Conservation (phyloP, 2,113 vertebrate genomes). For the Grus americana region DNA sequence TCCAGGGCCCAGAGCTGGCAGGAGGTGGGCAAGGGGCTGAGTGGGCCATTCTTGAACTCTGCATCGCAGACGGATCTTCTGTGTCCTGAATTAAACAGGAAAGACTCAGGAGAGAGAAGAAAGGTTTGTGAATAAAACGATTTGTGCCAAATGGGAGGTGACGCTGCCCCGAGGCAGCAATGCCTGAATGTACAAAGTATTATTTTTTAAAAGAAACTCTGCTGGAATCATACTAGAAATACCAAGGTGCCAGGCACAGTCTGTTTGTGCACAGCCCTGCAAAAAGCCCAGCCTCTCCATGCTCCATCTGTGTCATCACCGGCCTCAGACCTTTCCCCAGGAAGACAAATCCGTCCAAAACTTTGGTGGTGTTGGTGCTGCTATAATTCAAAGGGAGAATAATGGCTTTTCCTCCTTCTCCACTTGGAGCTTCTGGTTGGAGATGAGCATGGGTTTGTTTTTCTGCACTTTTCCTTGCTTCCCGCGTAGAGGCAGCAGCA, state of each 20-base stretch:
- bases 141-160: slow-evolving; percentile 68
- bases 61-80: slow-evolving; percentile 13
- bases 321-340: slow-evolving; percentile 8
- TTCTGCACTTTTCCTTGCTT: slow-evolving; percentile 44
- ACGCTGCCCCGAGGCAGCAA: slow-evolving; percentile 17
- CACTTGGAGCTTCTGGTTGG: slow-evolving; percentile 11
- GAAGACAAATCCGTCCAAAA: slow-evolving; percentile 61
- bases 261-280: slow-evolving; percentile 35
- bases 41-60: slow-evolving; percentile 29
- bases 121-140: slow-evolving; percentile 34
- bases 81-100: slow-evolving; percentile 23
- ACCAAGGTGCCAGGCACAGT: slow-evolving; percentile 41
- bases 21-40: slow-evolving; percentile 29
- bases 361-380: slow-evolving; percentile 54
- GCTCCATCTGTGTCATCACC: not conserved
- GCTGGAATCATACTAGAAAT: slow-evolving; percentile 41
- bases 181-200: slow-evolving; percentile 73
- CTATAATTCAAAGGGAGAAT: slow-evolving; percentile 43
- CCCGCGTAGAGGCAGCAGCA: not conserved
- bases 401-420: slow-evolving; percentile 19
- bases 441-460: slow-evolving; percentile 49
- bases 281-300: not conserved
- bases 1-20: not conserved
- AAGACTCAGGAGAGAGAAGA: slow-evolving; percentile 56
- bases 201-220: slow-evolving; percentile 66